Percentiles rank a stretch among this genome's conserved stretches.
Evolutionary conservation across 2,797 vertebrate species (phyloP).

Genomic region (Galaxias olidus): DNA sequence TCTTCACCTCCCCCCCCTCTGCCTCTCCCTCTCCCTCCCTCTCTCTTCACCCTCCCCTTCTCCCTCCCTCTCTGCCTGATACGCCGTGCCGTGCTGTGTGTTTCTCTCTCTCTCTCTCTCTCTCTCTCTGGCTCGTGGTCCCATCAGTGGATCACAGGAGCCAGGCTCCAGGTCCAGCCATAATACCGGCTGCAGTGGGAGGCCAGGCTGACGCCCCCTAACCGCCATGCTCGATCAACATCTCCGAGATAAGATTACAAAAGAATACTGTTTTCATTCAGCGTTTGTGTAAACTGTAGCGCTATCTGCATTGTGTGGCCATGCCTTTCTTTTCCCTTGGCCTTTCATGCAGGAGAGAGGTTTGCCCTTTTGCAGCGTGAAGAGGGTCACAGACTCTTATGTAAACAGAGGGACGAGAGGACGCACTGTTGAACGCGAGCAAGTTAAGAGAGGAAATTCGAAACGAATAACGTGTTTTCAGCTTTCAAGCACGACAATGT

Average conservation of each 20-base stretch:
- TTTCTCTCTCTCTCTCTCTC: too few relatives aligned
- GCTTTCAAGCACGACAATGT: background rate
- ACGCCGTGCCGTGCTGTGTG: constrained; percentile 56
- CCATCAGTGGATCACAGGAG: constrained; percentile 81
- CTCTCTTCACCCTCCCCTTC: background rate
- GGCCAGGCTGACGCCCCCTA: constrained; percentile 25
- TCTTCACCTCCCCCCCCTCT: background rate
- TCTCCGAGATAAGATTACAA: constrained; percentile 79
- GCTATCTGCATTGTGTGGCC: constrained; percentile 48
- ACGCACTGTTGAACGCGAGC: constrained; percentile 23
- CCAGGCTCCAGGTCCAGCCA: constrained; percentile 78
- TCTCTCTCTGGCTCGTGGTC: constrained; percentile 37
- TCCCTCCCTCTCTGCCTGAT: constrained; percentile 37
- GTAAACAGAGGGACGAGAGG: constrained; percentile 51
- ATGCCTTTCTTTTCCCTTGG: constrained; percentile 26
- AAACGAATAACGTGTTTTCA: constrained; percentile 10
- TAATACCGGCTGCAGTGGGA: constrained; percentile 75
- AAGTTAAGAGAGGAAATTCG: constrained; percentile 28
- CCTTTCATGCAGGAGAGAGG: constrained; percentile 37
- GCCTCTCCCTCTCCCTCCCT: constrained; percentile 13
- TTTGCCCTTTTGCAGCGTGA: constrained; percentile 51
- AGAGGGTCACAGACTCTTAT: constrained; percentile 49
- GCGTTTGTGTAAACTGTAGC: constrained; percentile 80
- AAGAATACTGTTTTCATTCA: constrained; percentile 79
- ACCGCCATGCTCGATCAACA: constrained; percentile 66